Conservation (phyloP, 2,113 vertebrate species). For the Plestiodon gilberti region DNA sequence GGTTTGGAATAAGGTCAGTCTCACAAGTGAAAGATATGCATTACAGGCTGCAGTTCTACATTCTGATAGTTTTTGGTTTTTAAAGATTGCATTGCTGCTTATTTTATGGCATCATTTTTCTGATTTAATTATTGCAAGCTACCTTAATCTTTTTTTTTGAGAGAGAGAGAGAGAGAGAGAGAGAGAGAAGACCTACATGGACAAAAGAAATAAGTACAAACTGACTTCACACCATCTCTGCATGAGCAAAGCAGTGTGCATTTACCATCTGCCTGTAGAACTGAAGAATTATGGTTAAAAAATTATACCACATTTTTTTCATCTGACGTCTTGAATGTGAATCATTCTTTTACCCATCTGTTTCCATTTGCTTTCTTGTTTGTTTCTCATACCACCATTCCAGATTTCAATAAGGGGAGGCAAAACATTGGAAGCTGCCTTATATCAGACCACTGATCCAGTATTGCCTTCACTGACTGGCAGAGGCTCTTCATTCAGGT, state of each 20-base stretch:
- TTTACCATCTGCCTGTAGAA: background rate
- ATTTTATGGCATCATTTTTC: background rate
- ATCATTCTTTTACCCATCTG: background rate
- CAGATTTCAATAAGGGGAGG: background rate
- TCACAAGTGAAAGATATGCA: no score
- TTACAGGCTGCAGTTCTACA: no score
- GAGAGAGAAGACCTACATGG: background rate
- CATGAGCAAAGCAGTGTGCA: background rate
- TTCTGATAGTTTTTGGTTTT: background rate
- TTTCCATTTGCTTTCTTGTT: constrained; percentile 27
- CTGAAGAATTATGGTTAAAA: background rate
- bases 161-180: background rate
- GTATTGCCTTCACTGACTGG: no score
- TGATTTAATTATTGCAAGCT: background rate
- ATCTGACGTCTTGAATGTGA: constrained; percentile 4
- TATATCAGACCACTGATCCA: no score
- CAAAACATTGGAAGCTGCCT: background rate
- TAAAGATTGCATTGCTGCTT: background rate
- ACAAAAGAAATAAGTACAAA: background rate
- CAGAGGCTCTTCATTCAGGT: no score
- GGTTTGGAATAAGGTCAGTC: no score
- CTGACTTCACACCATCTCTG: background rate
- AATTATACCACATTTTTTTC: background rate
- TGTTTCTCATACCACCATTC: constrained; percentile 6
- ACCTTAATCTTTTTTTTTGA: background rate